These are phyloP conservation scores for Brenthis daphne DNA, from an alignment of 2,888 invertebrate species.

Conservation along the genomic window DNA sequence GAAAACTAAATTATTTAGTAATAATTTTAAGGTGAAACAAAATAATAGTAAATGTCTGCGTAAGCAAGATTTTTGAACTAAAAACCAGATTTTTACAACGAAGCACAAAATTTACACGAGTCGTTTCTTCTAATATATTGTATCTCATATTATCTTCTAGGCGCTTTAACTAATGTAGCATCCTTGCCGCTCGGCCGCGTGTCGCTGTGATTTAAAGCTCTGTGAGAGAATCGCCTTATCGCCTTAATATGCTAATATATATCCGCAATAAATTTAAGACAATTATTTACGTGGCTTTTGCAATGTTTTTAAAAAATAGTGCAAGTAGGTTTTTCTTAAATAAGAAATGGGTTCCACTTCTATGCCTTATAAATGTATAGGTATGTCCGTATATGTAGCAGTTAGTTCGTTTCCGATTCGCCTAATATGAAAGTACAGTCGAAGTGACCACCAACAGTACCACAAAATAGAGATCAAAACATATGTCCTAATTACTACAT, in stretches of 20 bases:
- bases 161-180: conserved; percentile 20
- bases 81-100: background rate
- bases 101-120: background rate
- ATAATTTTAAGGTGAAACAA: background rate
- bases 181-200: conserved; percentile 20
- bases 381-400: too few species aligned
- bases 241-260: conserved; percentile 23
- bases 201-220: conserved; percentile 22
- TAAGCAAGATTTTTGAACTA: background rate
- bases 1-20: background rate
- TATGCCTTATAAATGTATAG: too few species aligned
- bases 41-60: background rate
- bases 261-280: conserved; percentile 18
- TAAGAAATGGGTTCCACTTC: too few species aligned
- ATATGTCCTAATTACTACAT: too few species aligned
- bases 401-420: too few species aligned
- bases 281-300: conserved; percentile 23
- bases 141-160: conserved; percentile 18
- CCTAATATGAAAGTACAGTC: too few species aligned
- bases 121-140: conserved; percentile 15
- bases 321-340: background rate
- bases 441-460: too few species aligned
- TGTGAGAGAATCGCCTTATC: conserved; percentile 24
- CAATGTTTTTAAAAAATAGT: conserved; percentile 1
- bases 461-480: too few species aligned